Evolutionary conservation across 2,888 invertebrate genomes (phyloP).

Genomic region (Lasioglossum marginatum): DNA sequence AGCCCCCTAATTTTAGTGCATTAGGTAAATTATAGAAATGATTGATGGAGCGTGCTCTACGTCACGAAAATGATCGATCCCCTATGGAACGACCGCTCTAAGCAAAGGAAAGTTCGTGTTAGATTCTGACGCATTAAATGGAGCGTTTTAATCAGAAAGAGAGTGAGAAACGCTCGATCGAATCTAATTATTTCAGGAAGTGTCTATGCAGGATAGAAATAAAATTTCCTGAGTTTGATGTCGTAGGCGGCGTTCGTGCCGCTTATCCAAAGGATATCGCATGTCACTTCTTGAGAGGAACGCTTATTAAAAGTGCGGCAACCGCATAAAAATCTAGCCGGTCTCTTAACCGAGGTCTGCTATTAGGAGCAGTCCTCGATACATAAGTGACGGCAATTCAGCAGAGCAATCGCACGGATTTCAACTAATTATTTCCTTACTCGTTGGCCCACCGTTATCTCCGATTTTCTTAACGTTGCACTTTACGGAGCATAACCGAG

Average conservation of each 20-base stretch:
- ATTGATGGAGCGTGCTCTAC: neutral
- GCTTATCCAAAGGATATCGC: conserved; percentile 13
- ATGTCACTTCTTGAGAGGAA: neutral
- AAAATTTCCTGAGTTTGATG: neutral
- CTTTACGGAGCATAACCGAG: conserved; percentile 70
- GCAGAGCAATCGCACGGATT: conserved; percentile 28
- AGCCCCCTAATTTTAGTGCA: neutral
- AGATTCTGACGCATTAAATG: neutral
- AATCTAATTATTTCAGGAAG: neutral
- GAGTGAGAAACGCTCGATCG: neutral
- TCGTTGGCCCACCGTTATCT: conserved; percentile 40
- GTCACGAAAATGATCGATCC: neutral
- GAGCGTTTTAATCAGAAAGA: neutral
- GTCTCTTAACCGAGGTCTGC: neutral
- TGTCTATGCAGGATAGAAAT: neutral
- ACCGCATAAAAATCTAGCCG: neutral
- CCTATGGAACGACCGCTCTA: neutral
- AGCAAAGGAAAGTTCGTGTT: neutral
- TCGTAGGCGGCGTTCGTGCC: neutral
- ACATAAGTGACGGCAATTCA: conserved; percentile 3
- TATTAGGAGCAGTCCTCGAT: conserved; percentile 14
- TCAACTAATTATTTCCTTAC: conserved; percentile 50
- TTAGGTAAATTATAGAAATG: neutral
- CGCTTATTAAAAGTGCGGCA: neutral
- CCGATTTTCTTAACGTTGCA: conserved; percentile 60